phyloP scores from a whole-genome alignment of 1,140 invertebrate genomes.

The Rhagoletis zephyria region DNA sequence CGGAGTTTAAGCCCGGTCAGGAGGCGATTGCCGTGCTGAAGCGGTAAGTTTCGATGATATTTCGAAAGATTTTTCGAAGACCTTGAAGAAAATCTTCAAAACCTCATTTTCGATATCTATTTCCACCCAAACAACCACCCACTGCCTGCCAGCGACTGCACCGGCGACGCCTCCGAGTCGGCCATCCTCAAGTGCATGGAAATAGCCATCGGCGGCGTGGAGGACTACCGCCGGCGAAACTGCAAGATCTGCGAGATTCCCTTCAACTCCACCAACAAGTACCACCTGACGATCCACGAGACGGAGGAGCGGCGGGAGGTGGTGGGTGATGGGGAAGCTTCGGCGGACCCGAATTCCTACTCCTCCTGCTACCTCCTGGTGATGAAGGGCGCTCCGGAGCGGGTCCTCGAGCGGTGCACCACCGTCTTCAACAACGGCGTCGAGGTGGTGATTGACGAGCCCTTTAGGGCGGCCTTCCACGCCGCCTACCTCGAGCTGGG shows the following conservation, averaged over 20 bases:
- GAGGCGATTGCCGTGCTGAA: conserved; percentile 93
- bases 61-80: too few species aligned
- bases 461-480: conserved; percentile 98
- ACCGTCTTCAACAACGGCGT: conserved; percentile 97
- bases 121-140: too few species aligned
- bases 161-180: conserved; percentile 94
- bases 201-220: conserved; percentile 91
- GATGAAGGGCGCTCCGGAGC: conserved; percentile 99
- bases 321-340: too few species aligned
- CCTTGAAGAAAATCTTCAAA: too few species aligned
- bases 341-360: too few species aligned
- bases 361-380: conserved; percentile 94
- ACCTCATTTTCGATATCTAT: too few species aligned
- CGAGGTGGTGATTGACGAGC: conserved; percentile 95
- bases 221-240: conserved; percentile 89
- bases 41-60: conserved; percentile 89
- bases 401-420: conserved; percentile 95
- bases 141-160: too few species aligned
- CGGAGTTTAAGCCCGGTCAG: conserved; percentile 96
- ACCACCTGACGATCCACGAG: conserved; percentile 97
- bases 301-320: too few species aligned
- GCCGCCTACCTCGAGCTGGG: conserved; percentile 98
- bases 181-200: conserved; percentile 97
- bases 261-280: conserved; percentile 99
- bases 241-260: conserved; percentile 98